These are phyloP conservation scores for Lamellibrachia columna DNA, from an alignment of 2,888 invertebrate species.

Conservation along the genomic window DNA sequence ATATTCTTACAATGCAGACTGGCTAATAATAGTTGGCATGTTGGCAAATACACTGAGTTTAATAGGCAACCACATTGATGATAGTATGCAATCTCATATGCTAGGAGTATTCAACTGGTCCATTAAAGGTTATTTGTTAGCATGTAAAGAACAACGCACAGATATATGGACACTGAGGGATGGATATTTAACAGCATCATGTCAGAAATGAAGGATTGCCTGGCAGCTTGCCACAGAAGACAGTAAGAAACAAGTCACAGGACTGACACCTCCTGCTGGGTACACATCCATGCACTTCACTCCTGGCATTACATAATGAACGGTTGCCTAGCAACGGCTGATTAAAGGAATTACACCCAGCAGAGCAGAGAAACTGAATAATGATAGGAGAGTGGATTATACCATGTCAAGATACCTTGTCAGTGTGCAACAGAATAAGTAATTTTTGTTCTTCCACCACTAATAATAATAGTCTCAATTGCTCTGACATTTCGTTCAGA, in stretches of 20 bases:
- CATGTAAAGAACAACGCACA: neutral
- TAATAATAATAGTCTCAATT: neutral
- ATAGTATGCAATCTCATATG: neutral
- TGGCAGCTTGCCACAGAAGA: neutral
- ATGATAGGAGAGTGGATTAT: neutral
- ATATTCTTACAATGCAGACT: neutral
- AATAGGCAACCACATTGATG: neutral
- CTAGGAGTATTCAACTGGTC: too few species aligned
- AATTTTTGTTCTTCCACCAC: neutral
- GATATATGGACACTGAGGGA: neutral
- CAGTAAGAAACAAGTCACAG: neutral
- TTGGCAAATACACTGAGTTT: neutral
- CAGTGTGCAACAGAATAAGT: neutral
- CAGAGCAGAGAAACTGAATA: neutral
- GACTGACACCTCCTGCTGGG: neutral
- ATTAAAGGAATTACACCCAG: neutral
- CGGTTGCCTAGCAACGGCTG: slow-evolving; percentile 16
- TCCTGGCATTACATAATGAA: neutral
- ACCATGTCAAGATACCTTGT: neutral
- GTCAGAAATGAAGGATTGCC: neutral
- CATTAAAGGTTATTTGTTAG: too few species aligned
- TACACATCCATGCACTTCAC: neutral
- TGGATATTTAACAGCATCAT: neutral
- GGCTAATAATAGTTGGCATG: neutral
- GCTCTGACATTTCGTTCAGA: neutral